A percentile compares a stretch with the other conserved stretches of the same genome.
These are phyloP conservation scores for Laterallus jamaicensis DNA, from an alignment of 2,113 vertebrate species.

Conservation along the genomic window DNA sequence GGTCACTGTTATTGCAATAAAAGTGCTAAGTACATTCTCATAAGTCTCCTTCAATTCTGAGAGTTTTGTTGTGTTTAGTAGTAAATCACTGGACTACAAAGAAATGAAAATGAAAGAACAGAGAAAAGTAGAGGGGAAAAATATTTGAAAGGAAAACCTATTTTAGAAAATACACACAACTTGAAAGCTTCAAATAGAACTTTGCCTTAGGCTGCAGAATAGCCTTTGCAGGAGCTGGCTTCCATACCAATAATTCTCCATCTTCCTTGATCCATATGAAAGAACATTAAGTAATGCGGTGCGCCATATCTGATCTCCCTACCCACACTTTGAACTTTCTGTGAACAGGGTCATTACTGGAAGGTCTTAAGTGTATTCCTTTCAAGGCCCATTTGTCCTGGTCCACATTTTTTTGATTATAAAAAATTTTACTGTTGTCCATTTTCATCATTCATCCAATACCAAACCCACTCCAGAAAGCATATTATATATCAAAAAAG, in stretches of 20 bases:
- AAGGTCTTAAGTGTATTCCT: not conserved
- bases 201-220: not conserved
- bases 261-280: not conserved
- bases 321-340: not conserved
- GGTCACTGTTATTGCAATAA: not conserved
- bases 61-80: not conserved
- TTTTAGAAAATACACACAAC: not conserved
- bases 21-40: not conserved
- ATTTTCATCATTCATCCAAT: not conserved
- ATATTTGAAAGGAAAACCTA: not conserved
- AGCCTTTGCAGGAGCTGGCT: not conserved
- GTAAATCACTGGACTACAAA: not conserved
- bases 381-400: not conserved
- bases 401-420: not conserved
- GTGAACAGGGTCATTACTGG: not conserved
- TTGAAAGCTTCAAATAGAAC: not conserved
- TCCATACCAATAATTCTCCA: not conserved
- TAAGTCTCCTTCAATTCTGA: not conserved
- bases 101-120: not conserved
- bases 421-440: not conserved
- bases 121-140: not conserved
- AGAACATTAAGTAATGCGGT: not conserved
- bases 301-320: not conserved
- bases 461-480: not conserved
- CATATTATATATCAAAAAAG: not conserved